A percentile compares a stretch with the other conserved stretches of the same genome.
phyloP scores from a whole-genome alignment of 2,888 invertebrate species.

The Rosalia funebris region DNA sequence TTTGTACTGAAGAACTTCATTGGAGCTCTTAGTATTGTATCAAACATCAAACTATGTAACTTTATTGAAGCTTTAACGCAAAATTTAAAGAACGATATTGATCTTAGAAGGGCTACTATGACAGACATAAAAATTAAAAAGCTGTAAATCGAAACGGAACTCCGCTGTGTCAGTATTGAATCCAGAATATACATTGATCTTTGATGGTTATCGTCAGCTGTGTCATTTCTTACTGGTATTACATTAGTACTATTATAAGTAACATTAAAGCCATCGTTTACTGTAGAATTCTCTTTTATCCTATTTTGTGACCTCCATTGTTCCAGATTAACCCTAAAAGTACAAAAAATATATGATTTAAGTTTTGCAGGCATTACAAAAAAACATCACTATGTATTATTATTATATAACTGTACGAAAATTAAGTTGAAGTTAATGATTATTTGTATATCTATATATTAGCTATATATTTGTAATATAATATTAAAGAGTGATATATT shows the following conservation, averaged over 20 bases:
- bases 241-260: neutral
- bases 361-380: too few relatives aligned
- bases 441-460: too few relatives aligned
- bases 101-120: conserved; percentile 59
- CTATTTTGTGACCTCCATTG: conserved; percentile 67
- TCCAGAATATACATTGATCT: conserved; percentile 62
- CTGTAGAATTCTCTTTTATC: neutral
- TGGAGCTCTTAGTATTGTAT: conserved; percentile 68
- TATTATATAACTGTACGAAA: too few relatives aligned
- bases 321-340: conserved; percentile 52
- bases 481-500: too few relatives aligned
- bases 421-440: too few relatives aligned
- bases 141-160: conserved; percentile 59
- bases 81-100: conserved; percentile 65
- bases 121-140: conserved; percentile 54
- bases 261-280: neutral
- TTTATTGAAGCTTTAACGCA: conserved; percentile 66
- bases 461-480: too few relatives aligned
- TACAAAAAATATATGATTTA: neutral
- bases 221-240: neutral
- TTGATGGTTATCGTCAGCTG: neutral
- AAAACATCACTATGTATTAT: too few relatives aligned
- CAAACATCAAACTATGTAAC: conserved; percentile 66
- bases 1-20: conserved; percentile 76
- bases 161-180: conserved; percentile 33